These are phyloP conservation scores for Phalloptychus januarius DNA, from an alignment of 2,797 vertebrate genomes.

Conservation along the genomic window DNA sequence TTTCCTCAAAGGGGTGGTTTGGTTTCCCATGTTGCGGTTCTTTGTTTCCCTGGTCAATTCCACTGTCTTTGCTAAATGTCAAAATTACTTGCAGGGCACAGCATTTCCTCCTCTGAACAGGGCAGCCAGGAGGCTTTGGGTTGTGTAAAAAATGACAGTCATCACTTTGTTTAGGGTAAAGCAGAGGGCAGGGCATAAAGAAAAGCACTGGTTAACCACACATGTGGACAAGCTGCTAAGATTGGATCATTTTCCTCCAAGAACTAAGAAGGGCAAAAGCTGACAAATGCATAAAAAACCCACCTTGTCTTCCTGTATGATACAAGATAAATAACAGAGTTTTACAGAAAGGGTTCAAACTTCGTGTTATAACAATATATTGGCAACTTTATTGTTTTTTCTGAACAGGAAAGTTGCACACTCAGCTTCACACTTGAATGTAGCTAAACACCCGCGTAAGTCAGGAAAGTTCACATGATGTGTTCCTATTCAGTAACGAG, in stretches of 20 bases:
- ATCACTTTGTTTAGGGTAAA: slow-evolving; percentile 53
- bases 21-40: slow-evolving; percentile 64
- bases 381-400: slow-evolving; percentile 37
- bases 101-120: slow-evolving; percentile 38
- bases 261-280: slow-evolving; percentile 18
- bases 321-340: slow-evolving; percentile 23
- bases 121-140: slow-evolving; percentile 44
- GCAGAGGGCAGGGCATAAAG: slow-evolving; percentile 52
- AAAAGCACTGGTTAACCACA: slow-evolving; percentile 62
- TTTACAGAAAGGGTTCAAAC: slow-evolving; percentile 25
- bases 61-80: slow-evolving; percentile 55
- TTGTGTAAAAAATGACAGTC: slow-evolving; percentile 52
- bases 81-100: slow-evolving; percentile 38
- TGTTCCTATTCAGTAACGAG: slow-evolving; percentile 29
- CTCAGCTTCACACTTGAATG: slow-evolving; percentile 41
- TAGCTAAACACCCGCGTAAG: slow-evolving; percentile 31
- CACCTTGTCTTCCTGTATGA: slow-evolving; percentile 27
- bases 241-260: slow-evolving; percentile 18
- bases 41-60: slow-evolving; percentile 39
- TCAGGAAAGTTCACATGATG: slow-evolving; percentile 52
- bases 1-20: slow-evolving; percentile 51
- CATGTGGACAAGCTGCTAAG: slow-evolving; percentile 32
- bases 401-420: slow-evolving; percentile 30
- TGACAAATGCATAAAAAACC: slow-evolving; percentile 33
- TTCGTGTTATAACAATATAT: slow-evolving; percentile 28